Base-by-base conservation (phyloP, 2,888 invertebrate genomes). In the Pegoplata infirma region DNA sequence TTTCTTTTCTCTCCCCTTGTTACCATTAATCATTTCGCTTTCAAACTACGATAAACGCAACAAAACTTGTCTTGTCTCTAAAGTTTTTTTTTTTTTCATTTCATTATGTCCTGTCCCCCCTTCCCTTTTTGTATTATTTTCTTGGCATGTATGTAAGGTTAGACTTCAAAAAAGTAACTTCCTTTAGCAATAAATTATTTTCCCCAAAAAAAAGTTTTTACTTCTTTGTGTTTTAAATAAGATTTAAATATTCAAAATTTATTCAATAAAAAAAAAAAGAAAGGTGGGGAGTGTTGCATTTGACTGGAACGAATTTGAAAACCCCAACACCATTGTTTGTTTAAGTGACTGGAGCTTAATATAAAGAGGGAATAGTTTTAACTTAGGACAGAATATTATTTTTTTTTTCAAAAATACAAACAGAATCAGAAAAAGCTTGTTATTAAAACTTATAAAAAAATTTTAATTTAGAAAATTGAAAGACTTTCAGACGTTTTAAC, bases 131-230 rank as follows among this genome's bases (percentile, higher is more conserved):
- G 55, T 36, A 25, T 49, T 64, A 32, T 47, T 66, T 64, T 51
- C 73, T 21, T 36, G 63, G 40, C 61, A 40, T 47, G 51, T 46
- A 64, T 51, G 36, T 16, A 66, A 66, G 53, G 53, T 66, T 66
- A 28, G 25, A 66, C 5, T 25, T 23, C 53, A 21, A n/a, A 25
- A 21, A 46, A 25, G 25, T 61, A 78, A 74, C 78, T 78, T 78
- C 74, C 74, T 78, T 40, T 59, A 74, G 63, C 78, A 74, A 78
- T 78, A 78, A 78, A 78, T 74, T 69, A 78, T 74, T 78, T 78
- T 71, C 21, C 17, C 19, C 14, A 19, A 58, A 51, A 49, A 49
- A 7, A 40, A 72, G 58, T 44, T 59, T 66, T 44, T 47, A 36
- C 59, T 74, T 67, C 32, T 67, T 51, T 73, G 51, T 44, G 28